Evolutionary conservation across 2,113 vertebrate genomes (phyloP).

Genomic region (Furnarius figulus): DNA sequence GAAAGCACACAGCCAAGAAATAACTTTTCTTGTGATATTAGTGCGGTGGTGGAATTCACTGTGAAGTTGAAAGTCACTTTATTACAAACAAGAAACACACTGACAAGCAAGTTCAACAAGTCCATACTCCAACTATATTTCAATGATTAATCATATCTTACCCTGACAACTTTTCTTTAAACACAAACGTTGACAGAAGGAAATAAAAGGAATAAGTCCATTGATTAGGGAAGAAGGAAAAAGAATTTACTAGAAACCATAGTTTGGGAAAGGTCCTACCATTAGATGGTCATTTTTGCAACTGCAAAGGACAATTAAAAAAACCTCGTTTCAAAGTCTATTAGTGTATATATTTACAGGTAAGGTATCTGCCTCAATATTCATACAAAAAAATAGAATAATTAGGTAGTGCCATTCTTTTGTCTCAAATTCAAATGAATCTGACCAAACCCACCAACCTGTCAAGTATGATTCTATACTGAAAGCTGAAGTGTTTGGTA

Average conservation of each 20-base stretch:
- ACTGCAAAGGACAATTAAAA: neutral
- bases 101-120: neutral
- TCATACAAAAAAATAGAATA: neutral
- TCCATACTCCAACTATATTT: neutral
- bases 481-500: neutral
- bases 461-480: too few species aligned
- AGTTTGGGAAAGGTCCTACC: neutral
- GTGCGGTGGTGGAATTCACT: neutral
- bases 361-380: neutral
- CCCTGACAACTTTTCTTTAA: neutral
- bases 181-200: neutral
- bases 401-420: neutral
- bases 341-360: accelerated
- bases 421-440: neutral
- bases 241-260: neutral
- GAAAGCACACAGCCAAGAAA: neutral
- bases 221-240: neutral
- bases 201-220: neutral
- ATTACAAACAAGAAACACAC: neutral
- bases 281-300: neutral
- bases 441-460: accelerated
- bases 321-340: neutral
- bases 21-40: neutral
- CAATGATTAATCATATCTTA: neutral
- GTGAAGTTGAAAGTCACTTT: neutral